Base-by-base conservation (phyloP, 2,888 invertebrate genomes). In the Drosophila pegasa region DNA sequence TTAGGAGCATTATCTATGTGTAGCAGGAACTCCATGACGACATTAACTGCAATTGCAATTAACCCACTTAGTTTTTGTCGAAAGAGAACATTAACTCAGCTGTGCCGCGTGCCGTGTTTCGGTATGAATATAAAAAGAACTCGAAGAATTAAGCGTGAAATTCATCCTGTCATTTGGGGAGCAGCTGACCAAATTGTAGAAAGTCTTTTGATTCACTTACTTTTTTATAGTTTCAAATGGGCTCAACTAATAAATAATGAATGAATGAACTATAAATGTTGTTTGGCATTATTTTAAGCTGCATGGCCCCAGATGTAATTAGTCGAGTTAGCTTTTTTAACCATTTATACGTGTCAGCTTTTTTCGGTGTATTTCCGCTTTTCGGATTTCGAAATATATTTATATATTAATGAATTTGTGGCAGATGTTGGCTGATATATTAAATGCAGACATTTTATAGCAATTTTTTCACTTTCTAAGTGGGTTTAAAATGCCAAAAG, bases 1-100 rank as follows among this genome's bases (percentile, higher is more conserved):
- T 78, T 50, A 35, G 55, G 60, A 74, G 74, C 77, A 71, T 73
- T 75, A 57, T 63, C 69, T 55, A 67, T 58, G 41, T 41, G 35
- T 71, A 38, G 51, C 59, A 50, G 56, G 41, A 71, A 67, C 60
- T 68, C 52, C 52, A 65, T 78, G 68, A 78, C 67, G 62, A 61
- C 38, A 79, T 47, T 75, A 76, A 66, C 61, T 71, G 75, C 84
- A 71, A 56, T 54, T 41, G 64, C 84, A 87, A 83, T 83, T 83
- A 83, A 80, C 88, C 87, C 65, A 83, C 48, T 71, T 75, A 54
- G 56, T 59, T 67, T 45, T 56, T 38, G 31, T 16, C 8, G 16
- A 51, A 50, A 37, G 57, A 37, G 61, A 54, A 60, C 52, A 52
- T 58, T 37, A 37, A 29, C 9, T 43, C 25, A 29, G n/a, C 25